Percentiles rank a stretch among this genome's conserved stretches.
Evolutionary conservation across 2,113 vertebrate genomes (phyloP).

Genomic region (Campylomormyrus numenius): DNA sequence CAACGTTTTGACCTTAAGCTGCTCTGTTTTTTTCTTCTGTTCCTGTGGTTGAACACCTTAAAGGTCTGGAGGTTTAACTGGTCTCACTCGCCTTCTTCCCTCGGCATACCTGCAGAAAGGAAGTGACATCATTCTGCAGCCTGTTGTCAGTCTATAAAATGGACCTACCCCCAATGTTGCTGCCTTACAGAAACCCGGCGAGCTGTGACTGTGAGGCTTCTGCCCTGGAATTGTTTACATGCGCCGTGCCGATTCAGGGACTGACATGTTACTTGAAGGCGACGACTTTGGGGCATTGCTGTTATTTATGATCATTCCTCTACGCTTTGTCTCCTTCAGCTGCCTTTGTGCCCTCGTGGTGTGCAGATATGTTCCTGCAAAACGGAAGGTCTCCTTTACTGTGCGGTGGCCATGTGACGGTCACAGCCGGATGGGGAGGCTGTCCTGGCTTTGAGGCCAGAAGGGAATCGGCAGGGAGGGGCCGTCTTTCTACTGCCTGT

Average conservation of each 20-base stretch:
- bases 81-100: background rate
- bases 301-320: slow-evolving; percentile 54
- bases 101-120: background rate
- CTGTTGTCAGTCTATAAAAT: slow-evolving; percentile 20
- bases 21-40: background rate
- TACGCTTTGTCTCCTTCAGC: background rate
- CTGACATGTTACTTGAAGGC: slow-evolving; percentile 78
- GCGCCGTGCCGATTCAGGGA: slow-evolving; percentile 69
- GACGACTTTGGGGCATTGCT: slow-evolving; percentile 63
- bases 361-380: slow-evolving; percentile 27
- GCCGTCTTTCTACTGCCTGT: slow-evolving; percentile 30
- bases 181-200: slow-evolving; percentile 52
- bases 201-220: slow-evolving; percentile 51
- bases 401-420: background rate
- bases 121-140: background rate
- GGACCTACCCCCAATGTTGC: slow-evolving; percentile 58
- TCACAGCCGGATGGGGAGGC: background rate
- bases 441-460: slow-evolving; percentile 14
- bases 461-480: slow-evolving; percentile 19
- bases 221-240: slow-evolving; percentile 64
- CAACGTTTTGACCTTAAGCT: no score
- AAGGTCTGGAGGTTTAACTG: background rate
- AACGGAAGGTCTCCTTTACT: background rate
- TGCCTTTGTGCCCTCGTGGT: background rate
- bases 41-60: background rate